These are phyloP conservation scores for Monochamus saltuarius DNA, from an alignment of 1,140 invertebrate genomes.

Conservation along the genomic window DNA sequence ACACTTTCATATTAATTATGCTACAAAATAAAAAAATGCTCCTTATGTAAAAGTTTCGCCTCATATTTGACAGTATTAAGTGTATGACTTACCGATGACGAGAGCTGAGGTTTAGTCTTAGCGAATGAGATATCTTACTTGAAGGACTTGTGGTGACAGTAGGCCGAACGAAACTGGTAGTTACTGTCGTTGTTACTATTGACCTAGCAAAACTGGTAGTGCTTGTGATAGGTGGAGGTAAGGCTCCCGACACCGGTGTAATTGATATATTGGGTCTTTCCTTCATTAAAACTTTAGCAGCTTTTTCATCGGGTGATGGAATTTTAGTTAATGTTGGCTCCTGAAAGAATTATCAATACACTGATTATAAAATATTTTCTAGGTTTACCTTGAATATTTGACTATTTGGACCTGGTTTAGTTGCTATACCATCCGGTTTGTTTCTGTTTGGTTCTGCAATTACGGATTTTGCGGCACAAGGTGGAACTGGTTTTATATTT, in stretches of 20 bases:
- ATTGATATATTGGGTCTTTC: constrained; percentile 49
- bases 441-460: not conserved
- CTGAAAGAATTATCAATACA: constrained; percentile 1
- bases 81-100: too few relatives aligned
- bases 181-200: constrained; percentile 5
- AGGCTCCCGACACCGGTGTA: constrained; percentile 38
- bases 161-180: constrained; percentile 15
- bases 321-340: constrained; percentile 23
- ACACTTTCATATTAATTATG: too few relatives aligned
- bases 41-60: too few relatives aligned
- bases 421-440: not conserved
- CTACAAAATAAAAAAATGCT: too few relatives aligned
- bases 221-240: constrained; percentile 7
- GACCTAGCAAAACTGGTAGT: constrained; percentile 15
- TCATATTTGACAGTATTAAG: too few relatives aligned
- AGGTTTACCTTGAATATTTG: constrained; percentile 25
- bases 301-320: constrained; percentile 26
- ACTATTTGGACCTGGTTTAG: not conserved
- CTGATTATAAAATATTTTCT: not conserved
- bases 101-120: too few relatives aligned
- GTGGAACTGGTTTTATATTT: not conserved
- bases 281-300: constrained; percentile 38
- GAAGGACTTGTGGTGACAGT: constrained; percentile 15
- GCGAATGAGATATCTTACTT: not conserved
- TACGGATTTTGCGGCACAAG: constrained; percentile 14